phyloP scores from a whole-genome alignment of 2,888 invertebrate genomes.

The Acanthosoma haemorrhoidale region DNA sequence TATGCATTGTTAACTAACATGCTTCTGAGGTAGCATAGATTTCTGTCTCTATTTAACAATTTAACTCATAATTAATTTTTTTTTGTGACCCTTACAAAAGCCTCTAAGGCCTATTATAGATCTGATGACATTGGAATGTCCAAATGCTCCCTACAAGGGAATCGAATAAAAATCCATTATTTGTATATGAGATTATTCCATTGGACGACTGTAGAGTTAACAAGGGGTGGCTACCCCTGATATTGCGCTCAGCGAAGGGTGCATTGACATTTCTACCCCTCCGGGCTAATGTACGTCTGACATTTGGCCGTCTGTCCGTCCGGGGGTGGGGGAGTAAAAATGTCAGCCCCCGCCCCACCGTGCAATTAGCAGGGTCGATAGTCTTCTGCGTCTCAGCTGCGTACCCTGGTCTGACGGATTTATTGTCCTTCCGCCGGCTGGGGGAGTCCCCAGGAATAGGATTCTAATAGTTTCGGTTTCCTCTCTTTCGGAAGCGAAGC shows the following conservation, averaged over 20 bases:
- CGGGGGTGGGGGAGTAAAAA: neutral
- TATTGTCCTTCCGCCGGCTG: no score
- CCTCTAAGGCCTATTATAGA: no score
- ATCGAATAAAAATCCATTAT: constrained; percentile 5
- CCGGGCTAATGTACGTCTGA: constrained; percentile 23
- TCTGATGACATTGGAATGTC: no score
- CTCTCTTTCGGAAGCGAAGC: no score
- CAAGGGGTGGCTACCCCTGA: constrained; percentile 13
- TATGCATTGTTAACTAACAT: no score
- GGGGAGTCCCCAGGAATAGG: neutral
- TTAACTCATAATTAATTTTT: no score
- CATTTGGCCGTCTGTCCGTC: neutral
- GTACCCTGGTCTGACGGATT: neutral
- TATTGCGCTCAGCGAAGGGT: neutral
- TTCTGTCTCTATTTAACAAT: no score
- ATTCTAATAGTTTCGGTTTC: no score
- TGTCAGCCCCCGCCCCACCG: neutral
- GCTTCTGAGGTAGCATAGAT: no score
- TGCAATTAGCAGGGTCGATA: constrained; percentile 17
- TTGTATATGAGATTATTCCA: constrained; percentile 1
- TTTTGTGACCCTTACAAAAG: no score
- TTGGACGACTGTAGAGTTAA: neutral
- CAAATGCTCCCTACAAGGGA: no score
- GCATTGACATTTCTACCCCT: constrained; percentile 25
- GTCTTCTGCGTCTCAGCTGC: neutral